These are phyloP conservation scores for Perdita meconis DNA, from an alignment of 2,888 invertebrate genomes.

Conservation along the genomic window DNA sequence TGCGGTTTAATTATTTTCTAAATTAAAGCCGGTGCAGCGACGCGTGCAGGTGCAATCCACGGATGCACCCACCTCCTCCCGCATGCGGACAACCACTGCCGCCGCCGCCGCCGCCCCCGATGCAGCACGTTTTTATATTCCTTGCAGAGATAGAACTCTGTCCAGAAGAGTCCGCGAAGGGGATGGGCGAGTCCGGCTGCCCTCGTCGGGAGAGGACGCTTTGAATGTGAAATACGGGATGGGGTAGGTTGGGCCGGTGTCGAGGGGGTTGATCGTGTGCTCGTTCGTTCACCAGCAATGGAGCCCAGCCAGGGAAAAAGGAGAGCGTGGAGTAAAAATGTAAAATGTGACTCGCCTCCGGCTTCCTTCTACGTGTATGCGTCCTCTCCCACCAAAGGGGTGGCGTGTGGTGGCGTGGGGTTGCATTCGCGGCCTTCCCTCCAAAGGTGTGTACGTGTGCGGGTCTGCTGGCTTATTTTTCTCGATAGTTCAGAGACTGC, in stretches of 20 bases:
- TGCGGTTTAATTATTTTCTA: slow-evolving; percentile 83
- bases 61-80: slow-evolving; percentile 5
- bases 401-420: not conserved
- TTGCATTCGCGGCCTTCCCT: slow-evolving; percentile 10
- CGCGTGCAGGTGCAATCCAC: slow-evolving; percentile 32
- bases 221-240: slow-evolving; percentile 78
- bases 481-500: not conserved
- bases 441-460: not conserved
- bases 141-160: slow-evolving; percentile 75
- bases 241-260: slow-evolving; percentile 29
- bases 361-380: slow-evolving; percentile 54
- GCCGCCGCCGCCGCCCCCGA: not conserved
- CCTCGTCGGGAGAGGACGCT: slow-evolving; percentile 66
- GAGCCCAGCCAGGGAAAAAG: slow-evolving; percentile 56
- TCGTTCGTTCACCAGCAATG: slow-evolving; percentile 69
- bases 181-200: slow-evolving; percentile 51
- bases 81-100: not conserved
- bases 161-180: slow-evolving; percentile 58
- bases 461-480: slow-evolving; percentile 7
- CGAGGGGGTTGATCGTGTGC: slow-evolving; percentile 71
- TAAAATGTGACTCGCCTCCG: slow-evolving; percentile 79
- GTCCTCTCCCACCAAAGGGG: slow-evolving; percentile 2
- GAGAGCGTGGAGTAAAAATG: slow-evolving; percentile 75
- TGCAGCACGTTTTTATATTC: slow-evolving; percentile 75
- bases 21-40: slow-evolving; percentile 75